A percentile compares a stretch with the other conserved stretches of the same genome.
These are phyloP conservation scores for Tichodroma muraria DNA, from an alignment of 2,113 vertebrate genomes.

Conservation along the genomic window DNA sequence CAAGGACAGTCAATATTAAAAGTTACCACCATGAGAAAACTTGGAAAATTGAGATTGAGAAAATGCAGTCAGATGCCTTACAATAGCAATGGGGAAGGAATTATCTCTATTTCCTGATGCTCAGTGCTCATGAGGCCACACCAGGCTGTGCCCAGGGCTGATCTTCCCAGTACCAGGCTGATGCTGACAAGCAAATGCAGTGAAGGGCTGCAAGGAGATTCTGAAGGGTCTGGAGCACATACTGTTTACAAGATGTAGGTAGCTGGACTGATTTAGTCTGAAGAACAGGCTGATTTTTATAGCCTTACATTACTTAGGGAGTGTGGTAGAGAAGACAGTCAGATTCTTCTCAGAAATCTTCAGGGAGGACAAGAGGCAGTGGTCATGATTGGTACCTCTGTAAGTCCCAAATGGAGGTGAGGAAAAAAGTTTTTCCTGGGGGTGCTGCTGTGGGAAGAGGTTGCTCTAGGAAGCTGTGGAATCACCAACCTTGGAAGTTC, in stretches of 20 bases:
- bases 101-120: not conserved
- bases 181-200: not conserved
- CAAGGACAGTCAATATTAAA: not conserved
- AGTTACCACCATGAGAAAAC: not conserved
- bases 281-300: not conserved
- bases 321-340: not conserved
- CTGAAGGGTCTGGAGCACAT: not conserved
- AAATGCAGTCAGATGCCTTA: not conserved
- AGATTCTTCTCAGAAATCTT: not conserved
- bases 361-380: not conserved
- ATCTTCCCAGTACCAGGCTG: not conserved
- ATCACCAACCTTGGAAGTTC: not conserved
- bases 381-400: accelerated
- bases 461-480: not conserved
- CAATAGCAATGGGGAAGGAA: not conserved
- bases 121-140: not conserved
- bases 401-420: not conserved
- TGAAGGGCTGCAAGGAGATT: not conserved
- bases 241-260: not conserved
- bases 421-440: not conserved
- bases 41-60: not conserved
- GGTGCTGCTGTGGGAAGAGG: not conserved
- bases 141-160: not conserved
- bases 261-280: not conserved
- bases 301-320: not conserved